Percentiles rank a stretch among this genome's conserved stretches.
phyloP scores from a whole-genome alignment of 2,113 vertebrate species.

The Marcusenius ussheri region DNA sequence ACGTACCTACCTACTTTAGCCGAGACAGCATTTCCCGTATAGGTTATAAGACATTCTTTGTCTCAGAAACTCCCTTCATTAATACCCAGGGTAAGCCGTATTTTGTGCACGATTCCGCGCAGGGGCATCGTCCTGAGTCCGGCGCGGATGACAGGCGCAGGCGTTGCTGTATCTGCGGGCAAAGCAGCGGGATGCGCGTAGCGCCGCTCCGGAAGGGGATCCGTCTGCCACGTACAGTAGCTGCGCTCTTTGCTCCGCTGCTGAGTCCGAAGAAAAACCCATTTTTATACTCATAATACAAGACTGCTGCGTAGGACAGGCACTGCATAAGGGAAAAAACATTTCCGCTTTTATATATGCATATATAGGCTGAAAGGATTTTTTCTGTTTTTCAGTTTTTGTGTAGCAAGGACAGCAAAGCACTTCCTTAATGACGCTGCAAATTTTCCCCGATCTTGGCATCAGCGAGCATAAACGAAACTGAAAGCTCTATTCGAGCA shows the following conservation, averaged over 20 bases:
- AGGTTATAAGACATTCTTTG: background rate
- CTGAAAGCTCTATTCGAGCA: background rate
- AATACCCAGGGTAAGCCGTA: background rate
- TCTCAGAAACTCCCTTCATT: background rate
- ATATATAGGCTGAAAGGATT: background rate
- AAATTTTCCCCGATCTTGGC: background rate
- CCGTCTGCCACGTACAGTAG: background rate
- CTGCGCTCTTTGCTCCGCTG: background rate
- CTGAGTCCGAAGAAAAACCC: background rate
- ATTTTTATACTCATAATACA: background rate
- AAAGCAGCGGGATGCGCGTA: background rate
- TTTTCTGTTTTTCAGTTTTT: too few relatives aligned
- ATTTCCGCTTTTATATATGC: background rate
- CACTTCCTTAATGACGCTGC: background rate
- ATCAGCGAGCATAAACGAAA: background rate
- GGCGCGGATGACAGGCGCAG: background rate
- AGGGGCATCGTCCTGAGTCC: background rate
- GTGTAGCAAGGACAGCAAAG: too few relatives aligned
- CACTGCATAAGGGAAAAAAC: background rate
- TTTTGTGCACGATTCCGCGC: background rate
- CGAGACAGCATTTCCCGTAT: background rate
- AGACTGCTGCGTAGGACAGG: background rate
- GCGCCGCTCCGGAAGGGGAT: background rate
- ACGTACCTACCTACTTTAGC: constrained; percentile 4
- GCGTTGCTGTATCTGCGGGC: background rate